Conservation (phyloP, 2,888 invertebrate species). For the Rhagonycha fulva region DNA sequence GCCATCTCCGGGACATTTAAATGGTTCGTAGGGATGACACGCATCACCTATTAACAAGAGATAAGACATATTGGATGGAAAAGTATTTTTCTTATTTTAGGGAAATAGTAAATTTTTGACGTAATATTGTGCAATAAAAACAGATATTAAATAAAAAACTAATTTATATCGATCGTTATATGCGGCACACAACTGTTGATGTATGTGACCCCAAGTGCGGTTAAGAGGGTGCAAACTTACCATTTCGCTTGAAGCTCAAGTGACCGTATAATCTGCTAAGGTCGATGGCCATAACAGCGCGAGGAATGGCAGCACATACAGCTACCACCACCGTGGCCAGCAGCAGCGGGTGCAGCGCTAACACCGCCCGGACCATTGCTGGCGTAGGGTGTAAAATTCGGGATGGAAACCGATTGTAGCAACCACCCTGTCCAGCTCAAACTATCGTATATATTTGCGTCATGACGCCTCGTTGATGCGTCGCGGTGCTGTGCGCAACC, state of each 20-base stretch:
- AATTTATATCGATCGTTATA: constrained; percentile 15
- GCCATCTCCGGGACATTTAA: constrained; percentile 92
- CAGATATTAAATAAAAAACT: background rate
- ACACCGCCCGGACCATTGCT: constrained; percentile 54
- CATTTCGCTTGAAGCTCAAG: constrained; percentile 70
- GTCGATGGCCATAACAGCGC: constrained; percentile 73
- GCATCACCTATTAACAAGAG: constrained; percentile 61
- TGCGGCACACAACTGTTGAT: constrained; percentile 13
- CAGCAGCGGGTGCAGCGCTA: constrained; percentile 51
- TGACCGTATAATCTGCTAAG: constrained; percentile 82
- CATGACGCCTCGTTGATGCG: constrained; percentile 40
- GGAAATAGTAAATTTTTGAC: background rate
- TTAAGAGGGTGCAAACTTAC: constrained; percentile 56
- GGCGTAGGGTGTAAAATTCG: constrained; percentile 45
- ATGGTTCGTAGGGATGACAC: constrained; percentile 95
- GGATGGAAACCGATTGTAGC: constrained; percentile 47
- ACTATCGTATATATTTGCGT: constrained; percentile 42
- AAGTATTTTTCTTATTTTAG: background rate
- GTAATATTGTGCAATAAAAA: background rate
- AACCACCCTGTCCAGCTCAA: constrained; percentile 42
- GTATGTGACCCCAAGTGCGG: background rate
- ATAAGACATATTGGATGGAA: background rate
- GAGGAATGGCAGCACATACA: constrained; percentile 68
- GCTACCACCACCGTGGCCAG: constrained; percentile 60
- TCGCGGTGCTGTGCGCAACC: constrained; percentile 43